Evolutionary conservation across 1,140 invertebrate genomes (phyloP).

Genomic region (Drosophila willistoni): DNA sequence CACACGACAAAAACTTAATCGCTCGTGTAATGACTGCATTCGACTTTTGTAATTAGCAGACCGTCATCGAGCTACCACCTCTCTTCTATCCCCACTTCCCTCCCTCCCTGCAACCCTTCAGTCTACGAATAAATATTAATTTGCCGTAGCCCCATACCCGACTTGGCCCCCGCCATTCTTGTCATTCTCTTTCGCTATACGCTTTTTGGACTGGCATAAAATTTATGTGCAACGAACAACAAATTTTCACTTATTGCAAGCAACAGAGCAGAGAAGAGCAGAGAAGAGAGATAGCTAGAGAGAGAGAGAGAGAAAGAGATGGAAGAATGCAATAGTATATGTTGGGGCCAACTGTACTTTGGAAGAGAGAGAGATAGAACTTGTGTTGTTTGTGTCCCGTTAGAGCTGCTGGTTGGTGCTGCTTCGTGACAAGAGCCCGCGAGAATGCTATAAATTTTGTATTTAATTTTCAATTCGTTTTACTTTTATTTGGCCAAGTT

Average conservation of each 20-base stretch:
- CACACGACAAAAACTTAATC: constrained; percentile 80
- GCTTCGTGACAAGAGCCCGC: constrained; percentile 73
- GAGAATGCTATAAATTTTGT: constrained; percentile 77
- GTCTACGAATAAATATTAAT: constrained; percentile 70
- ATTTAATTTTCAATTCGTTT: constrained; percentile 80
- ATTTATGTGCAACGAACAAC: constrained; percentile 77
- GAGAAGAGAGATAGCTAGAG: not conserved
- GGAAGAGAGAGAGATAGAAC: too few species aligned
- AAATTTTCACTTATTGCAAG: constrained; percentile 74
- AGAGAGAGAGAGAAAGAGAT: not conserved
- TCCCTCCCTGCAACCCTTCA: not conserved
- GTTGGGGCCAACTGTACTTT: constrained; percentile 53
- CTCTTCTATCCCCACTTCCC: not conserved
- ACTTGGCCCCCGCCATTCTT: constrained; percentile 1
- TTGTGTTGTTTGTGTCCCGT: constrained; percentile 58
- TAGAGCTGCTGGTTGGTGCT: constrained; percentile 37
- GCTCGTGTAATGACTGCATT: constrained; percentile 81
- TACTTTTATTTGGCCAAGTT: constrained; percentile 68
- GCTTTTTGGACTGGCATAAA: constrained; percentile 49
- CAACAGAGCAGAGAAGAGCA: constrained; percentile 10
- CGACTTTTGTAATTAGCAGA: constrained; percentile 81
- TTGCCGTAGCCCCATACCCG: constrained; percentile 41
- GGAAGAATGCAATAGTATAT: constrained; percentile 49
- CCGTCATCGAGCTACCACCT: constrained; percentile 45
- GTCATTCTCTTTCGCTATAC: constrained; percentile 15